A percentile compares a stretch with the other conserved stretches of the same genome.
Evolutionary conservation across 2,888 invertebrate species (phyloP).

Genomic region (Pecten maximus): DNA sequence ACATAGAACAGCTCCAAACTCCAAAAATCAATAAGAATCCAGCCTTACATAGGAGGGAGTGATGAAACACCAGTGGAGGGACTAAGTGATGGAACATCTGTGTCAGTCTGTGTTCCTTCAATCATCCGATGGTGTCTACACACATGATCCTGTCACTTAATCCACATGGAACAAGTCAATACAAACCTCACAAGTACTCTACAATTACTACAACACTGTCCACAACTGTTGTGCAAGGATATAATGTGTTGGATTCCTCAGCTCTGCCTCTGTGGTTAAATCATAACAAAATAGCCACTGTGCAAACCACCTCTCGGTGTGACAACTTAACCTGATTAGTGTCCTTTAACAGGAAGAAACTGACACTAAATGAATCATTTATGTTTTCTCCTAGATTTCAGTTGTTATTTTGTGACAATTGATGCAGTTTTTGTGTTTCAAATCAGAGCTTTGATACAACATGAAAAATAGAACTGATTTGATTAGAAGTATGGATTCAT

Average conservation of each 20-base stretch:
- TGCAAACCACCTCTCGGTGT: not conserved
- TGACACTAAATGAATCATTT: not conserved
- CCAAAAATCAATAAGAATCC: not conserved
- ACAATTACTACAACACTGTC: not conserved
- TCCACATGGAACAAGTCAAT: not conserved
- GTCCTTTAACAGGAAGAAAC: not conserved
- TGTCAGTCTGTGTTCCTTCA: conserved; percentile 19
- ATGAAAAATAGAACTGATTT: not conserved
- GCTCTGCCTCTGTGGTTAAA: not conserved
- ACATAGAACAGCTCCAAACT: conserved; percentile 20
- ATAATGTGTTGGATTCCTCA: not conserved
- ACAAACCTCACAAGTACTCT: conserved; percentile 1
- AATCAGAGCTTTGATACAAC: not conserved
- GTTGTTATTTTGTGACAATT: not conserved
- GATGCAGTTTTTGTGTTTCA: not conserved
- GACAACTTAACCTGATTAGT: not conserved
- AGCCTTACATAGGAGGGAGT: not conserved
- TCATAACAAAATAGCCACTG: not conserved
- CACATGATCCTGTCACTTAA: conserved; percentile 24
- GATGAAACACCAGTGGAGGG: conserved; percentile 33
- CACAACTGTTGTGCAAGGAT: not conserved
- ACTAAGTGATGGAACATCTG: conserved; percentile 26
- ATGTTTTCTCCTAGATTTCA: not conserved
- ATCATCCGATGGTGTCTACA: not conserved
- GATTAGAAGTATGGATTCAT: not conserved